Conservation (phyloP, 2,797 vertebrate species). For the Rhincodon typus region DNA sequence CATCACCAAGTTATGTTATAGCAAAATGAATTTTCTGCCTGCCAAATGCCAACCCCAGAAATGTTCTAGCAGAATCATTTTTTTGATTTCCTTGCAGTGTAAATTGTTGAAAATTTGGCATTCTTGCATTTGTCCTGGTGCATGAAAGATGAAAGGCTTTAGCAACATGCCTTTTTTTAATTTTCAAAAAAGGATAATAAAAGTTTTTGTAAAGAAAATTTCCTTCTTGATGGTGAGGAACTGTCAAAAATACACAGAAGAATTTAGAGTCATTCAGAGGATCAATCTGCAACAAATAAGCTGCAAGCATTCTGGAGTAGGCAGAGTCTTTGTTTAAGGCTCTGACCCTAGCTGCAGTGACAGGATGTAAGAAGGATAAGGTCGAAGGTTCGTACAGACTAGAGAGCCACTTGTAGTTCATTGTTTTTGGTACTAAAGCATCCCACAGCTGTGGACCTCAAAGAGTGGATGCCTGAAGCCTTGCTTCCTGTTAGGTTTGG, state of each 20-base stretch:
- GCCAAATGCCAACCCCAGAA: background rate
- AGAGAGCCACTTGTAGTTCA: constrained; percentile 3
- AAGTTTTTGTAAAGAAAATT: background rate
- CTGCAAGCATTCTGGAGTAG: constrained; percentile 9
- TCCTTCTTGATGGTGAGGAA: background rate
- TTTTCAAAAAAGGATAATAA: too few relatives aligned
- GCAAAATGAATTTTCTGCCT: background rate
- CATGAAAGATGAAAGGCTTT: background rate
- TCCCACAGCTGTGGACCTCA: constrained; percentile 16
- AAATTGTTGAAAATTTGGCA: background rate
- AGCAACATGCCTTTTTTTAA: background rate
- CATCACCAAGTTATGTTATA: background rate
- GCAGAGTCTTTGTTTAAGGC: background rate
- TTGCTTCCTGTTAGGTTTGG: constrained; percentile 31
- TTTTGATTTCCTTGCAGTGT: background rate
- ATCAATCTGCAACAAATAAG: background rate
- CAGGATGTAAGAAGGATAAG: constrained; percentile 27
- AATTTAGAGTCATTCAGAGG: background rate
- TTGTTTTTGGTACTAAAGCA: constrained; percentile 15
- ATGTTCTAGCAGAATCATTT: too few relatives aligned
- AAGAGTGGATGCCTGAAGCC: constrained; percentile 13
- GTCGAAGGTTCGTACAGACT: background rate
- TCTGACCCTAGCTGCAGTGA: background rate
- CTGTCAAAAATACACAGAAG: background rate
- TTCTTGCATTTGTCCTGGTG: background rate